Percentiles rank a stretch among this genome's conserved stretches.
These are phyloP conservation scores for Apodemia duryi DNA, from an alignment of 2,888 invertebrate species.

Conservation along the genomic window DNA sequence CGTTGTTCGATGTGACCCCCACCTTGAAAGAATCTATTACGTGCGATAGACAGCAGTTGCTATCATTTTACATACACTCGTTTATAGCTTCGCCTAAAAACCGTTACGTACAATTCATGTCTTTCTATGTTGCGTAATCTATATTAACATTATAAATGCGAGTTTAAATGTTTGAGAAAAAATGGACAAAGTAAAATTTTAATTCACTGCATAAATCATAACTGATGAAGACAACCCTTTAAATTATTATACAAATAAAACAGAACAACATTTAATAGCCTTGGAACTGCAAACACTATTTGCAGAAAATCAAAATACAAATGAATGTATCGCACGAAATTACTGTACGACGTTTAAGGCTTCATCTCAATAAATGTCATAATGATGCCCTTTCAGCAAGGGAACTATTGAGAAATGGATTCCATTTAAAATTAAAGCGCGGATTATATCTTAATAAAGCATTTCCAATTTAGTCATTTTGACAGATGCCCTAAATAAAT, in stretches of 20 bases:
- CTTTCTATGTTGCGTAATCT: too few relatives aligned
- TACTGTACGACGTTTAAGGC: not conserved
- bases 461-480: slow-evolving; percentile 30
- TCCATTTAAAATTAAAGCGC: slow-evolving; percentile 15
- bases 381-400: slow-evolving; percentile 8
- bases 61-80: not conserved
- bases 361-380: slow-evolving; percentile 9
- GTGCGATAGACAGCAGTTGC: not conserved
- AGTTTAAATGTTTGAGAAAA: too few relatives aligned
- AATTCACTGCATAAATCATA: too few relatives aligned
- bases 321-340: slow-evolving; percentile 1
- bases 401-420: slow-evolving; percentile 15
- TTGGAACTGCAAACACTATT: not conserved
- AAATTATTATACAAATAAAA: too few relatives aligned
- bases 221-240: too few relatives aligned
- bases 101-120: too few relatives aligned
- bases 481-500: slow-evolving; percentile 30
- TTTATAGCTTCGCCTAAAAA: too few relatives aligned
- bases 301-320: not conserved
- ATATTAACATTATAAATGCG: too few relatives aligned
- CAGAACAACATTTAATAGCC: too few relatives aligned
- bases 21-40: not conserved
- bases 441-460: slow-evolving; percentile 19
- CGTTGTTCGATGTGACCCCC: slow-evolving; percentile 15
- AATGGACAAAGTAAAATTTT: too few relatives aligned